phyloP scores from a whole-genome alignment of 2,113 vertebrate species.

The Limanda limanda region DNA sequence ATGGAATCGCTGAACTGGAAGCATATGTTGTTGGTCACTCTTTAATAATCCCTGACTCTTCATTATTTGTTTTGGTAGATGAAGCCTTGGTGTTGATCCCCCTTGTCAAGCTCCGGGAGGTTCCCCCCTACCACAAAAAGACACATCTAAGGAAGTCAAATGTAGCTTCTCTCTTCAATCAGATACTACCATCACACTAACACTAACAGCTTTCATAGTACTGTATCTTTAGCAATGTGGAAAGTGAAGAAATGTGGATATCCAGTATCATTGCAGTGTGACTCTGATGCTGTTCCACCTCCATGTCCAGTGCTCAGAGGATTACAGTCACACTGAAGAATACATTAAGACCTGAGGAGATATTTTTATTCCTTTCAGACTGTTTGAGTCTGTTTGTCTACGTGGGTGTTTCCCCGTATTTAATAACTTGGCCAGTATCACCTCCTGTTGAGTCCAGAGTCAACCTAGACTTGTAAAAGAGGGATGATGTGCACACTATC shows the following conservation, averaged over 20 bases:
- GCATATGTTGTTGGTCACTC: constrained; percentile 37
- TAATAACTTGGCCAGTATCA: constrained; percentile 9
- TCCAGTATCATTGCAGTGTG: constrained; percentile 47
- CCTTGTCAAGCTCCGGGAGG: constrained; percentile 41
- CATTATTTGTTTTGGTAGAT: constrained; percentile 45
- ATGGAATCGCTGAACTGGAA: constrained; percentile 37
- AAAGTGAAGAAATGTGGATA: constrained; percentile 54
- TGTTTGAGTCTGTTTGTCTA: not conserved
- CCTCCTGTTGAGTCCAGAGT: constrained; percentile 20
- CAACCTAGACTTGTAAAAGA: not conserved
- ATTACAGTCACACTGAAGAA: constrained; percentile 55
- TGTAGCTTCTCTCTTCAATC: not conserved
- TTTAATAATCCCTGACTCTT: constrained; percentile 28
- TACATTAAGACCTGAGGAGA: constrained; percentile 28
- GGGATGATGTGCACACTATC: constrained; percentile 16
- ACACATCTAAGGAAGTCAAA: constrained; percentile 20
- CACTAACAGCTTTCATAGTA: constrained; percentile 54
- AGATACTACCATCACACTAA: constrained; percentile 38
- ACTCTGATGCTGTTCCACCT: constrained; percentile 55
- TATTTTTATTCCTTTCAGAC: constrained; percentile 32
- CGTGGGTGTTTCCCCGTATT: constrained; percentile 20
- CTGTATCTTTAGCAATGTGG: constrained; percentile 48
- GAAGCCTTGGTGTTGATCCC: constrained; percentile 43
- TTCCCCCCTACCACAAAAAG: constrained; percentile 13
- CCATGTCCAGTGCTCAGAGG: constrained; percentile 51